Evolutionary conservation across 2,797 vertebrate species (phyloP), one percentile per base, ranked within the genome.

Genomic region (Cossypha niveicapilla): DNA sequence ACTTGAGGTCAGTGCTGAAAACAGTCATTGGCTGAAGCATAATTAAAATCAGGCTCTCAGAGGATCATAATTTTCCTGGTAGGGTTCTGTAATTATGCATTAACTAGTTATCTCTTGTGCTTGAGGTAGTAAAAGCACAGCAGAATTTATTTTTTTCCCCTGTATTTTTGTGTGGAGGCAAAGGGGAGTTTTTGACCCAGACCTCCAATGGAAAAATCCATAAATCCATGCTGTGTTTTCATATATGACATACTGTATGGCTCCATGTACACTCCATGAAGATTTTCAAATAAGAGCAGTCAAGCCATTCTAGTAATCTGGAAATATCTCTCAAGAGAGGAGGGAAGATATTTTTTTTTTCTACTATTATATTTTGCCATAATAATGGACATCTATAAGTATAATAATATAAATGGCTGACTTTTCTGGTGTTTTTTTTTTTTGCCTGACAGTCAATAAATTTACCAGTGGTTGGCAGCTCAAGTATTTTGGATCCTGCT

Each of bases 391-490:
- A 85, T 66, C 75, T 82, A 45, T 77, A 95, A 71, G 14, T 58
- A 48, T 77, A 92, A 57, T 74, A 91, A 94, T 94, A 91, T 74
- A 91, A 94, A 88, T 92, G 53, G 9, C 57, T 90, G 77, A 76
- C 11, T 90, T 92, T 23, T 92, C 63, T 67, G 18, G 27, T 17
- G 15, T 34, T 50, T 90, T 94, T 90, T 94, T 90, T 94, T 95
- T 94, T 61, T 88, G 71, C 39, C 73, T 75, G 65, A 81, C 86
- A 92, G 83, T 94, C 78, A 88, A 93, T 95, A 96, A 95, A 94
- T 96, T 85, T 93, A 47, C 42, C 28, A 56, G 83, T 17, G 25
- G 63, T 77, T 94, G 90, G 83, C 92, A 93, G 37, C 77, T 88
- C 37, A 87, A 94, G 86, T 91, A 92, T 96, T 96, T 94, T 95